Evolutionary conservation across 2,797 vertebrate genomes (phyloP).

Genomic region (Distichodus sexfasciatus): DNA sequence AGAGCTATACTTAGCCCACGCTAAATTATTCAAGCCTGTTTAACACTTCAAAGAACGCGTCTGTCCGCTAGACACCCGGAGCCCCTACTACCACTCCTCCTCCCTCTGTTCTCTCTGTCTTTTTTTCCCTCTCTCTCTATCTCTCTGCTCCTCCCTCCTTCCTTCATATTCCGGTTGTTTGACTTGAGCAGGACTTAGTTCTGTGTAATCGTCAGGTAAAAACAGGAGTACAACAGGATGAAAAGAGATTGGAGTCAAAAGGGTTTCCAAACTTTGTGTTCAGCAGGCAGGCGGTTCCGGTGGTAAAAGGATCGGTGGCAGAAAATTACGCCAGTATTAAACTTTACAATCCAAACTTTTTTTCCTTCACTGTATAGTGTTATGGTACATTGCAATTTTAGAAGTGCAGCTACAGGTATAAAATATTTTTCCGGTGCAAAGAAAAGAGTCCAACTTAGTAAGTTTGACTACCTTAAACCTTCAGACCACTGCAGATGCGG

Average conservation of each 20-base stretch:
- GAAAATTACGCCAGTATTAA: background rate
- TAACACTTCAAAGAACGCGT: constrained; percentile 67
- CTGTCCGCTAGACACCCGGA: constrained; percentile 29
- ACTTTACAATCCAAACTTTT: background rate
- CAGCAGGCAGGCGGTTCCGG: no score
- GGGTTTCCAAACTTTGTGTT: background rate
- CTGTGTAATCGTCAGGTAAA: background rate
- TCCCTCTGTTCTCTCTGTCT: constrained; percentile 18
- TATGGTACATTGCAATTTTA: no score
- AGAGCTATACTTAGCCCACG: constrained; percentile 56
- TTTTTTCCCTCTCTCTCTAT: background rate
- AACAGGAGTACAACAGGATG: background rate
- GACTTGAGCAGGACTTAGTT: background rate
- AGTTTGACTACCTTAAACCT: no score
- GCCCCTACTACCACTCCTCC: constrained; percentile 7
- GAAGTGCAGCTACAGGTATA: no score
- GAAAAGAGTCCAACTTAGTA: no score
- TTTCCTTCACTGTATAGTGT: no score
- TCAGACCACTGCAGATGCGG: no score
- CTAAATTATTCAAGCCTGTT: constrained; percentile 68
- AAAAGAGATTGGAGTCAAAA: background rate
- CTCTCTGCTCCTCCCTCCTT: background rate
- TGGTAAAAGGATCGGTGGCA: background rate
- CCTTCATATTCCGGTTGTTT: constrained; percentile 10
- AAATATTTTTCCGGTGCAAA: no score